phyloP scores from a whole-genome alignment of 2,888 invertebrate species.

The Parapristionchus giblindavisi region DNA sequence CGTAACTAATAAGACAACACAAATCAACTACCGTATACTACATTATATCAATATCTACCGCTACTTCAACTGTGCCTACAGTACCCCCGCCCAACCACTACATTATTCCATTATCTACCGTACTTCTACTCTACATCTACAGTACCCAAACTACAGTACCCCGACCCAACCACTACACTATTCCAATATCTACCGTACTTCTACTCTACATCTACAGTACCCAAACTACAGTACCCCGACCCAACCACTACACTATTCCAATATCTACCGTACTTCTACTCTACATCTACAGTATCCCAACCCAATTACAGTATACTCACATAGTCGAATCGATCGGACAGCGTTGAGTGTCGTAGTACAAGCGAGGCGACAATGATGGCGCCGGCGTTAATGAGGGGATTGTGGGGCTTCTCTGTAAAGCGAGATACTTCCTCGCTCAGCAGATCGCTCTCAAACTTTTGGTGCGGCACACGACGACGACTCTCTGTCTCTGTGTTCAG shows the following conservation, averaged over 20 bases:
- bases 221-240: background rate
- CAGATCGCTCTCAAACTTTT: no score
- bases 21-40: no score
- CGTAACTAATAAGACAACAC: no score
- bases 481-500: no score
- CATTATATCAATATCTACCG: no score
- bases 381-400: conserved; percentile 98
- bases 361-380: conserved; percentile 90
- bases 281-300: background rate
- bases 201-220: background rate
- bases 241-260: background rate
- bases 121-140: background rate
- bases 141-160: background rate
- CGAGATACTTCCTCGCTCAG: no score
- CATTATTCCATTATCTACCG: no score
- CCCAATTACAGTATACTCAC: conserved; percentile 41
- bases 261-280: background rate
- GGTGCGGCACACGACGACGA: no score
- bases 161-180: background rate
- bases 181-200: background rate
- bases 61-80: no score
- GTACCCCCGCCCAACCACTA: no score
- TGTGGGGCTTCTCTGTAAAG: conserved; percentile 89
- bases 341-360: conserved; percentile 68
- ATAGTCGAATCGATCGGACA: conserved; percentile 72